These are phyloP conservation scores for Pelodiscus sinensis DNA, from an alignment of 2,113 vertebrate genomes.

Conservation along the genomic window DNA sequence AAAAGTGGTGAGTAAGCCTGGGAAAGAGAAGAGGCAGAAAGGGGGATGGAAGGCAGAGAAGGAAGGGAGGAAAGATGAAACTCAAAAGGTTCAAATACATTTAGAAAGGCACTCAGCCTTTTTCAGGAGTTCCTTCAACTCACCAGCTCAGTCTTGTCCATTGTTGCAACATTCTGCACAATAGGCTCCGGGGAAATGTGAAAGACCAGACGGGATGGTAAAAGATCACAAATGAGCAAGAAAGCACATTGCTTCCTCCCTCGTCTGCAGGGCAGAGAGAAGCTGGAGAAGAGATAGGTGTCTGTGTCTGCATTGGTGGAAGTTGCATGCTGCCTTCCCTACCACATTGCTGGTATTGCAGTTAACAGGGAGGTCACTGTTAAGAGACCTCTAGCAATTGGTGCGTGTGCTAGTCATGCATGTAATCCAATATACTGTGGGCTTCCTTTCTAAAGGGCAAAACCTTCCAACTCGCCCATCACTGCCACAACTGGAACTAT, in stretches of 20 bases:
- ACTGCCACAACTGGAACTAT: constrained; percentile 11
- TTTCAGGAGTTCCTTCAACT: fast-evolving
- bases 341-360: not conserved
- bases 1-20: not conserved
- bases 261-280: not conserved
- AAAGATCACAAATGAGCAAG: not conserved
- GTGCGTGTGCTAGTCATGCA: not conserved
- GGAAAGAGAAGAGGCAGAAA: not conserved
- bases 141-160: not conserved
- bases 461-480: not conserved
- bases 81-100: not conserved
- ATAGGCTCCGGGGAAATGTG: not conserved
- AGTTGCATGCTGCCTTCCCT: not conserved
- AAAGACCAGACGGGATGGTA: not conserved
- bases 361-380: not conserved
- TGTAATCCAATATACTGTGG: not conserved
- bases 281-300: not conserved
- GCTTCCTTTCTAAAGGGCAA: not conserved
- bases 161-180: not conserved
- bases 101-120: not conserved
- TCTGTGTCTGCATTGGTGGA: not conserved
- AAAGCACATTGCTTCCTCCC: not conserved
- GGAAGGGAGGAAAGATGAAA: not conserved
- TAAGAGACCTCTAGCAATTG: not conserved
- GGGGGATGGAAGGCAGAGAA: fast-evolving